phyloP scores from a whole-genome alignment of 2,888 invertebrate genomes.

The Pterobdella sp. region DNA sequence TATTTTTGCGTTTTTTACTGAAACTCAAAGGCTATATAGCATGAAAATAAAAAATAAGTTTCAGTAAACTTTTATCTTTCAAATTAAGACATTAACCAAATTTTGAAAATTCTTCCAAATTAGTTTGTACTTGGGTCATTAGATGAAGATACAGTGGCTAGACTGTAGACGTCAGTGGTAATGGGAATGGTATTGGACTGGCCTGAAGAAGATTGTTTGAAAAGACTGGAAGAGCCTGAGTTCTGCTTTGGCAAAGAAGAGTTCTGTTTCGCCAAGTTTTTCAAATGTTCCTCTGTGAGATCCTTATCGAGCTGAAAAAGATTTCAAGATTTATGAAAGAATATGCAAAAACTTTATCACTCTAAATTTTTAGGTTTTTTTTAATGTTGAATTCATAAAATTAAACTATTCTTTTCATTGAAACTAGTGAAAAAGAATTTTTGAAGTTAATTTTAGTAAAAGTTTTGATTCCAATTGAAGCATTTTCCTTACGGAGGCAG shows the following conservation, averaged over 20 bases:
- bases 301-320: background rate
- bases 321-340: background rate
- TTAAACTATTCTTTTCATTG: too few relatives aligned
- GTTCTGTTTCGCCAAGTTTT: background rate
- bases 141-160: constrained; percentile 80
- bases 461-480: too few relatives aligned
- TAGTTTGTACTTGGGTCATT: constrained; percentile 76
- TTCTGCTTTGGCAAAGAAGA: background rate
- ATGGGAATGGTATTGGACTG: background rate
- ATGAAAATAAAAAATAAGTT: too few relatives aligned
- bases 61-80: too few relatives aligned
- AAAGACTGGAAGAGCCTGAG: background rate
- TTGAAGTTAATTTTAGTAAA: too few relatives aligned
- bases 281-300: background rate
- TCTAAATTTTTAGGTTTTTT: too few relatives aligned
- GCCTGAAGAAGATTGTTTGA: background rate
- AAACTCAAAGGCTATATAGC: too few relatives aligned
- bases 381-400: too few relatives aligned
- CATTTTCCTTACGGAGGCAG: constrained; percentile 83
- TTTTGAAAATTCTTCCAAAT: too few relatives aligned
- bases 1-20: too few relatives aligned
- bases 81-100: too few relatives aligned
- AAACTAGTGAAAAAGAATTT: too few relatives aligned
- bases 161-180: constrained; percentile 65
- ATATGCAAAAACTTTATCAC: background rate